A percentile compares a stretch with the other conserved stretches of the same genome.
Evolutionary conservation across 1,140 invertebrate genomes (phyloP).

Genomic region (Physella acuta): DNA sequence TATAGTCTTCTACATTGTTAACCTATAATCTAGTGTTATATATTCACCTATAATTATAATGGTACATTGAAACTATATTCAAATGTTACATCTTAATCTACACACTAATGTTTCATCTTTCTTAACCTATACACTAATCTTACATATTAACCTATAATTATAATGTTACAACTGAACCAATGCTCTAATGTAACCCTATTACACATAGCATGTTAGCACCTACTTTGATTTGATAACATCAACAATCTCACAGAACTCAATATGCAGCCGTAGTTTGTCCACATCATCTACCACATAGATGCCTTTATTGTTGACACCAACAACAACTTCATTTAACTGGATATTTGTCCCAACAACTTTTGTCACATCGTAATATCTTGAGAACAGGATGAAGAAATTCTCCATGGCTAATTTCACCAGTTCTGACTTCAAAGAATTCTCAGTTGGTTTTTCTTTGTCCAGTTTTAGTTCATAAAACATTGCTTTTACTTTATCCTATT

Average conservation of each 20-base stretch:
- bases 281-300: conserved; percentile 42
- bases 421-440: conserved; percentile 31
- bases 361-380: conserved; percentile 39
- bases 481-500: conserved; percentile 12
- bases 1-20: too few relatives aligned
- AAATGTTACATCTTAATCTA: too few relatives aligned
- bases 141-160: too few relatives aligned
- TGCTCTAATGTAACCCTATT: too few relatives aligned
- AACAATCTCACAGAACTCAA: conserved; percentile 42
- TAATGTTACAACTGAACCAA: too few relatives aligned
- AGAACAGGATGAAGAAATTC: conserved; percentile 40
- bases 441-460: not conserved
- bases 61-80: too few relatives aligned
- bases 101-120: too few relatives aligned
- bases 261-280: conserved; percentile 36
- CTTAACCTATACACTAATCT: too few relatives aligned
- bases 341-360: conserved; percentile 29
- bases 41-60: too few relatives aligned
- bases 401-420: conserved; percentile 40
- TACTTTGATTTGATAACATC: conserved; percentile 39
- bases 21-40: too few relatives aligned
- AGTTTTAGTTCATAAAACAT: not conserved
- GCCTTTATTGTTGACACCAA: conserved; percentile 43
- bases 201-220: too few relatives aligned
- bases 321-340: conserved; percentile 32